Evolutionary conservation across 2,797 vertebrate genomes (phyloP).

Genomic region (Podarcis siculus): DNA sequence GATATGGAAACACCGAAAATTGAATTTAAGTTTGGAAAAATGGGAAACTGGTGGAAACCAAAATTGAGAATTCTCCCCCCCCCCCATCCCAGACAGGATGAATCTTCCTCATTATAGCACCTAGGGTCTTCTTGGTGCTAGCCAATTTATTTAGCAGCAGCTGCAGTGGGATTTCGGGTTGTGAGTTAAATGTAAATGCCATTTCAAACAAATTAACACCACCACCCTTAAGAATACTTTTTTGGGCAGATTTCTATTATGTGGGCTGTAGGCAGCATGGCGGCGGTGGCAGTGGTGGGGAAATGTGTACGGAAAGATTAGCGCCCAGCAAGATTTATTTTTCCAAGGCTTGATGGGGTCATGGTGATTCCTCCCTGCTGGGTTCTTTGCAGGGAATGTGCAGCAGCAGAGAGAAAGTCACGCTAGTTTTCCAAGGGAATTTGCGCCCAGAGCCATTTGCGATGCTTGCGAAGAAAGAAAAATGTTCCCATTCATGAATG

Average conservation of each 20-base stretch:
- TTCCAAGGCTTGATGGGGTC: constrained; percentile 47
- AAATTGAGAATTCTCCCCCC: too few species aligned
- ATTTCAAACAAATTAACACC: constrained; percentile 3
- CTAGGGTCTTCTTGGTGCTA: background rate
- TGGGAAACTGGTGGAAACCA: too few species aligned
- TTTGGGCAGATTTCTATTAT: constrained; percentile 61
- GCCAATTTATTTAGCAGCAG: too few species aligned
- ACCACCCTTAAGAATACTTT: background rate
- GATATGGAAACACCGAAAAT: too few species aligned
- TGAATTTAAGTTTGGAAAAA: too few species aligned
- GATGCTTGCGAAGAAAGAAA: constrained; percentile 57
- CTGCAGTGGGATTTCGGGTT: background rate
- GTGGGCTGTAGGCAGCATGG: constrained; percentile 27
- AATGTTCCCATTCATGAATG: constrained; percentile 63
- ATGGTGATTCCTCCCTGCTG: constrained; percentile 39
- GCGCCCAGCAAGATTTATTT: constrained; percentile 59
- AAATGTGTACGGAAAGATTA: background rate
- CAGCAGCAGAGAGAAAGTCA: constrained; percentile 3
- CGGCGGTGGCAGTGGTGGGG: too few species aligned
- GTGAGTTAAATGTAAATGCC: background rate
- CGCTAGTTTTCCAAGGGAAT: constrained; percentile 56
- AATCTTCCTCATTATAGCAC: background rate
- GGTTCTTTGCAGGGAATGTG: background rate
- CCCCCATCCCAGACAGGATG: too few species aligned
- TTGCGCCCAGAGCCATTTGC: constrained; percentile 51